Percentiles rank a stretch among this genome's conserved stretches.
Evolutionary conservation across 92 coral and sea anemone species (phyloP).

Genomic region (Desmophyllum pertusum): DNA sequence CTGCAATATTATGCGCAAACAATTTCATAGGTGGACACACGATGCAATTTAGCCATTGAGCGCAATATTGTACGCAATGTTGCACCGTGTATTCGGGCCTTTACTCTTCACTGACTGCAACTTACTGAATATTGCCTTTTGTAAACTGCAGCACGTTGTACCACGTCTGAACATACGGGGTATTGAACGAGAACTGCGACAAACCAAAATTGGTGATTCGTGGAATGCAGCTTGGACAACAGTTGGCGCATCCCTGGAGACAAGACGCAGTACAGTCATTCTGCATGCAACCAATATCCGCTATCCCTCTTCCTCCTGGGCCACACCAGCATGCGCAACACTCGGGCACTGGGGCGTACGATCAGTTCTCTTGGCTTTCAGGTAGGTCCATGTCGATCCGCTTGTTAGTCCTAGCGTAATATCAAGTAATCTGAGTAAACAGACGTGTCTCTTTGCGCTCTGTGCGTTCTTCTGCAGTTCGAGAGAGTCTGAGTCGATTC

Average conservation of each 20-base stretch:
- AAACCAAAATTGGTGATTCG: constrained; percentile 37
- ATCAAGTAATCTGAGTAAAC: no score
- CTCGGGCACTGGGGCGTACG: constrained; percentile 8
- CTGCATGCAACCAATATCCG: constrained; percentile 36
- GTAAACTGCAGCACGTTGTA: constrained; percentile 60
- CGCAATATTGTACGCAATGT: no score
- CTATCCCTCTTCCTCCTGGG: constrained; percentile 42
- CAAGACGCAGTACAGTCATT: constrained; percentile 49
- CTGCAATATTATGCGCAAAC: no score
- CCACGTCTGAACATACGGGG: constrained; percentile 46
- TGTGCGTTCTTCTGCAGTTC: no score
- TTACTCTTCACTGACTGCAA: no score
- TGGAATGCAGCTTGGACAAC: constrained; percentile 39
- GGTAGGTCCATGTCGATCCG: constrained; percentile 6
- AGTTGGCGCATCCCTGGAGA: constrained; percentile 49
- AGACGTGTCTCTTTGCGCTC: no score
- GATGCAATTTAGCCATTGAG: no score
- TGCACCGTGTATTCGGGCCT: no score
- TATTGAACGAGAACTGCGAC: constrained; percentile 7
- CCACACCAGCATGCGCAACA: constrained; percentile 43
- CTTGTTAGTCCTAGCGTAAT: neutral
- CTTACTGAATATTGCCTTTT: constrained; percentile 48
- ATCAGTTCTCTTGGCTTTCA: constrained; percentile 32
- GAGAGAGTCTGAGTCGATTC: no score
- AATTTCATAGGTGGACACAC: no score